phyloP scores from a whole-genome alignment of 2,113 vertebrate species.

The Neotragus pygmaeus region DNA sequence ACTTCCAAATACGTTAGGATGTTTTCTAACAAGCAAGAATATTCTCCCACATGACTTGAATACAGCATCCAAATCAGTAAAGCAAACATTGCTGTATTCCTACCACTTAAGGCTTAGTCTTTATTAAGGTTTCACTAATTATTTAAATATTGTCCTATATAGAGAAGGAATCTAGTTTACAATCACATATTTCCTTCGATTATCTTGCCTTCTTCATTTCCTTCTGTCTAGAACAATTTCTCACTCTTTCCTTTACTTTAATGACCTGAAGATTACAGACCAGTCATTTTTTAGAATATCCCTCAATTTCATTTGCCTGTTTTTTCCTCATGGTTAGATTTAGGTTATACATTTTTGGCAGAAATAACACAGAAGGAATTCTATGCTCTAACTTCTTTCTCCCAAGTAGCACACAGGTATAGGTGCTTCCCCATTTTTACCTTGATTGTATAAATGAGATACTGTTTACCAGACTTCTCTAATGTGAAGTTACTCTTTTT shows the following conservation, averaged over 20 bases:
- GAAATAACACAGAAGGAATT: background rate
- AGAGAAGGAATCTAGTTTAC: background rate
- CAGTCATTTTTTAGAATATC: background rate
- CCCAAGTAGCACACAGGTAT: background rate
- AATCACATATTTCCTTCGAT: background rate
- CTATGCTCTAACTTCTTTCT: background rate
- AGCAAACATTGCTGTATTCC: background rate
- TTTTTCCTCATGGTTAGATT: background rate
- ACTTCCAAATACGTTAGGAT: background rate
- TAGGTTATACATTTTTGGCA: background rate
- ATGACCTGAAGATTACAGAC: background rate
- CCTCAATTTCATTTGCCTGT: background rate
- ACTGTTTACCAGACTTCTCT: background rate
- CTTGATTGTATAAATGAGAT: background rate
- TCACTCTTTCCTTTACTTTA: background rate
- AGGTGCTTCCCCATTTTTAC: background rate
- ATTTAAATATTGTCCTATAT: background rate
- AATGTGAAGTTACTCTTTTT: background rate
- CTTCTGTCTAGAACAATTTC: background rate
- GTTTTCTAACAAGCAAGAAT: background rate
- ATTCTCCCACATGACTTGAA: background rate
- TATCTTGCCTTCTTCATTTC: background rate
- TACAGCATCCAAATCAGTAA: background rate
- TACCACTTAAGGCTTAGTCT: background rate
- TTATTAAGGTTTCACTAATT: background rate